Conservation (phyloP, 2,888 invertebrate species). For the Ochropleura plecta region DNA sequence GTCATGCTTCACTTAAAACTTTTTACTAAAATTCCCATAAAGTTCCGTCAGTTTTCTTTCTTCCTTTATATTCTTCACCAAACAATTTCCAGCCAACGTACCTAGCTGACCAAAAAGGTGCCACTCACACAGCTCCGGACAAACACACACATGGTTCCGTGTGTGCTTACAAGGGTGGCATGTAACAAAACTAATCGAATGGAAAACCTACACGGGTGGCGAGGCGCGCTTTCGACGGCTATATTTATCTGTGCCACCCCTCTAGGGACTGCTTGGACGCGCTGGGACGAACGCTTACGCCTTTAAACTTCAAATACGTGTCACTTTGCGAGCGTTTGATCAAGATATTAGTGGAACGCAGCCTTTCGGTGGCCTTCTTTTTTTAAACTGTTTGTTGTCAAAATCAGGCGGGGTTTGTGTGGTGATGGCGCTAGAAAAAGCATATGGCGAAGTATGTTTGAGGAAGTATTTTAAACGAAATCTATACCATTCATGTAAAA, state of each 20-base stretch:
- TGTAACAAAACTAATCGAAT: constrained; percentile 73
- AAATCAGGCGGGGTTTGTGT: constrained; percentile 14
- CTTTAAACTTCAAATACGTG: constrained; percentile 68
- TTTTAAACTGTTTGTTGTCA: constrained; percentile 47
- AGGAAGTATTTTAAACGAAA: constrained; percentile 15
- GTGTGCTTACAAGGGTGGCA: constrained; percentile 64
- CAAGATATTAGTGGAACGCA: constrained; percentile 58
- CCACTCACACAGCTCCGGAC: constrained; percentile 42
- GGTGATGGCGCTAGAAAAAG: background rate
- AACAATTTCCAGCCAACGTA: constrained; percentile 12
- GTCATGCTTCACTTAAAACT: background rate
- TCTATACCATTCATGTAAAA: background rate
- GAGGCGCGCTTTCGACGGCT: constrained; percentile 70
- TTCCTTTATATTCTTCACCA: background rate
- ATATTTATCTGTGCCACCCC: constrained; percentile 69
- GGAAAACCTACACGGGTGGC: constrained; percentile 76
- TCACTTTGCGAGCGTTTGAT: constrained; percentile 62
- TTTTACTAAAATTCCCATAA: background rate
- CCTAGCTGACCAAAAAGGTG: constrained; percentile 56
- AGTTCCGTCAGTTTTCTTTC: constrained; percentile 4
- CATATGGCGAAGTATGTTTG: background rate
- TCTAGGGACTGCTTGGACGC: constrained; percentile 61
- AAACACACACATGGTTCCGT: constrained; percentile 41
- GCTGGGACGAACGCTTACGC: constrained; percentile 65
- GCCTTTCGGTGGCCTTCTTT: constrained; percentile 56